These are phyloP conservation scores for Antitype chi DNA, from an alignment of 2,888 invertebrate genomes.

Conservation along the genomic window DNA sequence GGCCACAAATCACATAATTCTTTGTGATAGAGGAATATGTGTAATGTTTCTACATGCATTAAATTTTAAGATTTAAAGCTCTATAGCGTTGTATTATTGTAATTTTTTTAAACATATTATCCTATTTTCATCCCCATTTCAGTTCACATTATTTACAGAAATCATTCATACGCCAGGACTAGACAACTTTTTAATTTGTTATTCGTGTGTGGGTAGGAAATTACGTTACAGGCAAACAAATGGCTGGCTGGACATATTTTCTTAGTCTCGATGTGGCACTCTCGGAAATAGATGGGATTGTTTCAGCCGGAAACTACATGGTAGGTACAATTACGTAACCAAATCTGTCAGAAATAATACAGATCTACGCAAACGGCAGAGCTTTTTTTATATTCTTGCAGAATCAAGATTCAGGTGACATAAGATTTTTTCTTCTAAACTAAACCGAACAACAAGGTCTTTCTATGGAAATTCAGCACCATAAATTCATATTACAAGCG, in stretches of 20 bases:
- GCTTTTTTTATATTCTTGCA: background rate
- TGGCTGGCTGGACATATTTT: conserved; percentile 22
- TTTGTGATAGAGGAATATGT: conserved; percentile 56
- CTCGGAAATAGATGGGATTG: conserved; percentile 1
- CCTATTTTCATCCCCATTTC: background rate
- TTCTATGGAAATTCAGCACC: conserved; percentile 62
- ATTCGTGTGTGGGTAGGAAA: background rate
- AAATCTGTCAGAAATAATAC: conserved; percentile 10
- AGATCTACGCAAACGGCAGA: background rate
- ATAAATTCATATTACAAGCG: conserved; percentile 36
- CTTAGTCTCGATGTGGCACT: conserved; percentile 4
- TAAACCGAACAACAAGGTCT: conserved; percentile 68
- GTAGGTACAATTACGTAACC: conserved; percentile 8
- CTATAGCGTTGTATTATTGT: conserved; percentile 12
- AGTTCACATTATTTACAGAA: background rate
- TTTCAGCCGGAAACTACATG: background rate
- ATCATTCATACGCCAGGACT: background rate
- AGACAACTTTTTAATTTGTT: background rate
- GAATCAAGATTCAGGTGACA: conserved; percentile 65
- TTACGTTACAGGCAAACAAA: background rate
- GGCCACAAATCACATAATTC: conserved; percentile 60
- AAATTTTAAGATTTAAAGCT: conserved; percentile 28
- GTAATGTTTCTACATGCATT: conserved; percentile 17
- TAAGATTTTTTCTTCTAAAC: conserved; percentile 66
- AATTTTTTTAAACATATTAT: conserved; percentile 9